phyloP scores from a whole-genome alignment of 2,888 invertebrate species.

The Hylaea fasciaria region DNA sequence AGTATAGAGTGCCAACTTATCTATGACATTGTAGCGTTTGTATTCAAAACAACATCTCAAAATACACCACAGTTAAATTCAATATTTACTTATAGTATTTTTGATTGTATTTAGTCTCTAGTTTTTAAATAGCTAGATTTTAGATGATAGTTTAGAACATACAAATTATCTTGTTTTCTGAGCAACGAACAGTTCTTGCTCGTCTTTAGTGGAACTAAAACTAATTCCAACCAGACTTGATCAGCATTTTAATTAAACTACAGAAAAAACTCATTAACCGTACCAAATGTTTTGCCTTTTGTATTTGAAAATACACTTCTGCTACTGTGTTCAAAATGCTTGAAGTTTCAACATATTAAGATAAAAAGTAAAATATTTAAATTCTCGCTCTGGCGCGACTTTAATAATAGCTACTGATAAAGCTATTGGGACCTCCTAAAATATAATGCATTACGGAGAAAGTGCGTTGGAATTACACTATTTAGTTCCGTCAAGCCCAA shows the following conservation, averaged over 20 bases:
- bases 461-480: too few species aligned
- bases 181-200: not conserved
- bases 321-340: constrained; percentile 25
- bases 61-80: too few species aligned
- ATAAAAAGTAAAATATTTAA: too few species aligned
- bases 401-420: too few species aligned
- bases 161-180: not conserved
- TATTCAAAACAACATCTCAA: too few species aligned
- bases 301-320: constrained; percentile 32
- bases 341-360: constrained; percentile 19
- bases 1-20: not conserved
- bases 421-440: too few species aligned
- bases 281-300: constrained; percentile 32
- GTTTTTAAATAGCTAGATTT: not conserved
- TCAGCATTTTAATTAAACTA: constrained; percentile 33
- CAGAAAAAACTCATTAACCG: constrained; percentile 36
- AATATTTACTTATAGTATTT: too few species aligned
- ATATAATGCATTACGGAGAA: too few species aligned
- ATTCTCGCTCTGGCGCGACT: too few species aligned
- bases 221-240: constrained; percentile 20
- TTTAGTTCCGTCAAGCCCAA: too few species aligned
- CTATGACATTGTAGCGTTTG: too few species aligned
- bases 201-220: constrained; percentile 18
- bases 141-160: not conserved
- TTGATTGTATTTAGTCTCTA: too few species aligned